Base-by-base conservation (phyloP, 2,113 vertebrate genomes). In the Rhinichthys klamathensis region DNA sequence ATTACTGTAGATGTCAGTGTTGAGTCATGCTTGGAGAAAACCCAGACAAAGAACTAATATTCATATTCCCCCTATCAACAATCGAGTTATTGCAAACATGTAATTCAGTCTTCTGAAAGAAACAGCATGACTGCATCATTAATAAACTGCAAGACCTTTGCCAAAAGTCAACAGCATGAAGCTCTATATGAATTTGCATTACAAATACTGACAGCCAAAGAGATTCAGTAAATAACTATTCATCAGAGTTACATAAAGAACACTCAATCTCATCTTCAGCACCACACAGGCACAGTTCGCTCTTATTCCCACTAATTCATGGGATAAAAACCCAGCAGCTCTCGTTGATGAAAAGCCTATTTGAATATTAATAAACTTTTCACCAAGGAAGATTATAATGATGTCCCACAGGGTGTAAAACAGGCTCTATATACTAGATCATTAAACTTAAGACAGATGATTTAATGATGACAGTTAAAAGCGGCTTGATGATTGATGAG, bases 341-440 rank as follows among this genome's bases (percentile, higher is more conserved):
- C 32, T 78, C 38, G 18, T 56, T 54, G 32, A 38, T 78, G 18
- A 78, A 15, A 78, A 63, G 58, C 23, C 56, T 44, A 16, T 72
- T 54, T 18, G 54, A 9, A n/a, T 70, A n/a, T 77, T 76, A 35
- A 78, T 78, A 27, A 27, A 27, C 15, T 61, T 74, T 85, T 76
- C 73, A 35, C 7, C 51, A 58, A 51, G 63, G 25, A 76, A 73
- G 44, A 85, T 90, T 78, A 76, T 75, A 80, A 87, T 82, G 72
- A 75, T 63, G 41, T 87, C 44, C 25, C 49, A 72, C 49, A 58
- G 30, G 70, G 65, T 58, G 18, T 65, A 76, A 60, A 69, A 54
- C 58, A 44, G 32, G 38, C 74, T 54, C 25, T 58, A 65, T 61
- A 54, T 25, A n/a, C n/a, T n/a, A 30, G 8, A 54, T 61, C 18